Evolutionary conservation across 2,797 vertebrate genomes (phyloP), one percentile per base, ranked within the genome.

Genomic region (Oreochromis mossambicus): DNA sequence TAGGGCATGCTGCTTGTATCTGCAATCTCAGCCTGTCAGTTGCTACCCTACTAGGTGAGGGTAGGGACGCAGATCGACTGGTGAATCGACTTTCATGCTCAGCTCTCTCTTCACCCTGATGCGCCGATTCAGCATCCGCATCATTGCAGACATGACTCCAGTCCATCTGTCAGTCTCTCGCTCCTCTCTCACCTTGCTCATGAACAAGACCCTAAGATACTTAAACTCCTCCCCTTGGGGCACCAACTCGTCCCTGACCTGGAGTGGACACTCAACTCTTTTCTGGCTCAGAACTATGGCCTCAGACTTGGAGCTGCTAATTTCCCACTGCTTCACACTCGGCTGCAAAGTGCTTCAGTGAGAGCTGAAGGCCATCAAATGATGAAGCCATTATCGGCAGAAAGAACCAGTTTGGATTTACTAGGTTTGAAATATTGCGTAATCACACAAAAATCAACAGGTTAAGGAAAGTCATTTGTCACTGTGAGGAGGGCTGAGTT

Each of bases 341-440:
- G n/a, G 32, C 9, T 61, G 9, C 56, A 34, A 58, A 32, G 55
- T 58, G 0, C 55, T 58, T 26, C 55, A 58, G 55, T 58, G 55
- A 6, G 26, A 58, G 55, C 26, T 58, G 55, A 15, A 58, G 11
- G 56, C 56, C 6, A 61, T 61, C 56, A 61, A 61, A 61, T 0
- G 56, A 61, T 61, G 17, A 61, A 61, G 32, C 56, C 29, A 61
- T 61, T 61, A 34, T 61, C 32, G 1, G 4, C 32, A 61, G 36
- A 61, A 61, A 61, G 56, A 61, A 61, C 32, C 9, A 8, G 61
- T 66, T 38, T 66, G 19, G 61, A 66, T 38, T 66, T 38, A 66
- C 7, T 8, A 38, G 2, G 0, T 21, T 38, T 21, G 11, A 66
- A 4, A 66, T 41, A 41, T 66, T 66, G 12, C 41, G 61, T 66